Evolutionary conservation across 2,888 invertebrate species (phyloP).

Genomic region (Apodemia mormo): DNA sequence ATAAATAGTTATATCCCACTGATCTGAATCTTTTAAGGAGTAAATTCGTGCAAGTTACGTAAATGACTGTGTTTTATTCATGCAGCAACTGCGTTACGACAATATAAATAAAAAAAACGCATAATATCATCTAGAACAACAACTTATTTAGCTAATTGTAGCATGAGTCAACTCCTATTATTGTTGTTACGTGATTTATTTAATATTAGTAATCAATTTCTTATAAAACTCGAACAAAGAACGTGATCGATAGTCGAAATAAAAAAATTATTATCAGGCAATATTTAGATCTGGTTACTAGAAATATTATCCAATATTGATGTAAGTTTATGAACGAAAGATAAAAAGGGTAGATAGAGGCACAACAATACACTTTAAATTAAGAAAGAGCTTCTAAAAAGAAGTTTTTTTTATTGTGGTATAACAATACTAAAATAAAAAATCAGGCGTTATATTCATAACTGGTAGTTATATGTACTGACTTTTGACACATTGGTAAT

Average conservation of each 20-base stretch:
- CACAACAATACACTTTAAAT: neutral
- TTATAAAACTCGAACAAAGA: slow-evolving; percentile 29
- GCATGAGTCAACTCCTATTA: neutral
- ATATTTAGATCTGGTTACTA: slow-evolving; percentile 29
- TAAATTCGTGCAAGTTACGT: no score
- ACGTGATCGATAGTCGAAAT: slow-evolving; percentile 28
- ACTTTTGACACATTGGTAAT: no score
- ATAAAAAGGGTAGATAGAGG: slow-evolving; percentile 20
- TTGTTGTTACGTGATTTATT: slow-evolving; percentile 18
- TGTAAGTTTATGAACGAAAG: slow-evolving; percentile 18
- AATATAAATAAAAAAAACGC: neutral
- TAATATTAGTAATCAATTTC: slow-evolving; percentile 31
- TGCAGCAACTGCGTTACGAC: neutral
- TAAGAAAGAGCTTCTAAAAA: no score
- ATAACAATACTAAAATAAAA: no score
- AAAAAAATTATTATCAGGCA: slow-evolving; percentile 25
- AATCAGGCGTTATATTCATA: no score
- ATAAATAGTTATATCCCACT: no score
- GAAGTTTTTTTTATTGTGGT: no score
- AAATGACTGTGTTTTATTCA: neutral
- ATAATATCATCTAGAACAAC: neutral
- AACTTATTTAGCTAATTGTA: neutral
- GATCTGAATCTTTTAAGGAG: no score
- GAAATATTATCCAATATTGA: slow-evolving; percentile 20
- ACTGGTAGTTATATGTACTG: no score